Percentiles rank a stretch among this genome's conserved stretches.
These are phyloP conservation scores for Astyanax mexicanus DNA, from an alignment of 2,797 vertebrate genomes.

Conservation along the genomic window DNA sequence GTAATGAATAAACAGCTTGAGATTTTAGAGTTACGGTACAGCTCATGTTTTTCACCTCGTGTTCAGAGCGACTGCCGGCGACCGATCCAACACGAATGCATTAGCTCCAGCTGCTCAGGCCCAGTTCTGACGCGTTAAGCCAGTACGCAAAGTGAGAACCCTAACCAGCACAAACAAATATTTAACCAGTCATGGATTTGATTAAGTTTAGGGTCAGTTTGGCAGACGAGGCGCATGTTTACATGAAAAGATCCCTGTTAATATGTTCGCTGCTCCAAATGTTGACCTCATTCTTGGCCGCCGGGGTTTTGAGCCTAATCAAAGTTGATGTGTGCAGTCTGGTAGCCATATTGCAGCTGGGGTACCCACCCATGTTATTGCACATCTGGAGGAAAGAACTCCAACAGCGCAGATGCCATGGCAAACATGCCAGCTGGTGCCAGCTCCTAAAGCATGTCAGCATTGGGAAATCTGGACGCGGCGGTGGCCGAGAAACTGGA, in stretches of 20 bases:
- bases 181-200: slow-evolving; percentile 51
- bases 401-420: slow-evolving; percentile 45
- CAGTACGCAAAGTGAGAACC: slow-evolving; percentile 25
- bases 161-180: slow-evolving; percentile 24
- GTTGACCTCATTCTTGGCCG: slow-evolving; percentile 60
- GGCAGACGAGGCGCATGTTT: slow-evolving; percentile 54
- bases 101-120: neutral
- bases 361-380: slow-evolving; percentile 48
- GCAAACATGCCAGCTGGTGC: neutral
- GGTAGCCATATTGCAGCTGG: slow-evolving; percentile 48
- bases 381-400: slow-evolving; percentile 52
- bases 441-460: neutral
- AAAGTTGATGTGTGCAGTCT: slow-evolving; percentile 55
- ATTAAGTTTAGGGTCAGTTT: slow-evolving; percentile 56
- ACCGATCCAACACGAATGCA: slow-evolving; percentile 27
- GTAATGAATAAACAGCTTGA: no score
- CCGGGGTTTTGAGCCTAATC: slow-evolving; percentile 53
- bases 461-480: neutral
- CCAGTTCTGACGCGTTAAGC: slow-evolving; percentile 1
- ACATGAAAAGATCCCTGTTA: slow-evolving; percentile 53
- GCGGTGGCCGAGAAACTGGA: neutral
- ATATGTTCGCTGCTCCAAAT: slow-evolving; percentile 53
- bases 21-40: no score
- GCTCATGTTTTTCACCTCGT: neutral
- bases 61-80: neutral